Evolutionary conservation across 1,140 invertebrate species (phyloP), one percentile per base, ranked within the genome.

Genomic region (Achroia grisella): DNA sequence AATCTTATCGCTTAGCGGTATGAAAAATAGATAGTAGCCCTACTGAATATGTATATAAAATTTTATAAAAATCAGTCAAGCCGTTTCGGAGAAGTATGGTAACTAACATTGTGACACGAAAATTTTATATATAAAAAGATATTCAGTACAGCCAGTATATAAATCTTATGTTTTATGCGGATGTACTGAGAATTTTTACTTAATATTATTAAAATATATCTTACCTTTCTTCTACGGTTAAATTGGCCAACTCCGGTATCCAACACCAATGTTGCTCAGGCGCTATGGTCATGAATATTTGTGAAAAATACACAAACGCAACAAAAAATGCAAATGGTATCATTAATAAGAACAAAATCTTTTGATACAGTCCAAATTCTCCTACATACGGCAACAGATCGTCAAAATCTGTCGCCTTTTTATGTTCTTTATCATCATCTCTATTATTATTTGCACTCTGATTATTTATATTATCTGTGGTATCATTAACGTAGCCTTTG

Each of bases 311-410:
- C 1, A 95, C 93, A 74, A 93, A 95, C 0, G 93, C 92, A 9
- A 95, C 92, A 69, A 93, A 95, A 76, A 94, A 94, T 2, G 93
- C 90, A 64, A 96, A 95, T 0, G 94, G 94, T 33, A 95, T 93
- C 90, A 97, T 93, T 47, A 95, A 74, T 1, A 95, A 66, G 62
- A 96, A 97, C 4, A 97, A 79, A 8, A 95, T 87, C 77, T 93
- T 94, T 72, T 98, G 96, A 72, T 97, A 97, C 1, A 88, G 67
- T 9, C 95, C 95, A 73, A 97, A 97, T 67, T 97, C 94, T 0
- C 96, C 96, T 9, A 97, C 89, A 56, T 95, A 85, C 4, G 93
- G 92, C 43, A 97, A 69, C 13, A 85, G 49, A 47, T 85, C 81
- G 10, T 85, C 81, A 40, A 85, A 82, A 59, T 85, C 80, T 5